These are phyloP conservation scores for Propithecus deckenii DNA, from an alignment of 2,797 vertebrate species.

Conservation along the genomic window DNA sequence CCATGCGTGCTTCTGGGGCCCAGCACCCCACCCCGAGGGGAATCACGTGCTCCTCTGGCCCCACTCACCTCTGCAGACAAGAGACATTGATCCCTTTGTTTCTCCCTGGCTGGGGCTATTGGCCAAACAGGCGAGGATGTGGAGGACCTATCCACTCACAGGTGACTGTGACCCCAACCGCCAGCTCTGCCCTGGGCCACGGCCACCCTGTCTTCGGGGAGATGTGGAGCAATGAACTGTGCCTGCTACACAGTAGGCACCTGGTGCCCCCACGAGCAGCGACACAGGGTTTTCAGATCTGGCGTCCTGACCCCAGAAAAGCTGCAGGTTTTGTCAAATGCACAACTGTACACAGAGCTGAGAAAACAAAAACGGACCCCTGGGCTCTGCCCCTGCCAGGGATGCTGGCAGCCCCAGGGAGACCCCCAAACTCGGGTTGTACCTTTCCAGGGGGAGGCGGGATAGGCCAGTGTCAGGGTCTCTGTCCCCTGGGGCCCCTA, in stretches of 20 bases:
- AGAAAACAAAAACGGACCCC: background rate
- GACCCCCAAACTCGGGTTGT: too few relatives aligned
- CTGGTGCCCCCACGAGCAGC: background rate
- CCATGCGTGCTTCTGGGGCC: fast-evolving
- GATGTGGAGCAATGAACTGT: fast-evolving
- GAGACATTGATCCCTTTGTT: background rate
- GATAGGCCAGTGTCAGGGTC: background rate
- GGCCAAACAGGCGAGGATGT: background rate
- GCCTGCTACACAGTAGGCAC: background rate
- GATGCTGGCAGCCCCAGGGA: background rate
- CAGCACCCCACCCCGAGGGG: background rate
- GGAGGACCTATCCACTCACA: fast-evolving
- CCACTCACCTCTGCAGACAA: fast-evolving
- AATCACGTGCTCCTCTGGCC: background rate
- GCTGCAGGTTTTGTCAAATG: background rate
- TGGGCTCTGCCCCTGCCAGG: background rate
- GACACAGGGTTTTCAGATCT: background rate
- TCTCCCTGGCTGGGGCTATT: background rate
- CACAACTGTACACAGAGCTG: background rate
- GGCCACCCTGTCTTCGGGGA: background rate
- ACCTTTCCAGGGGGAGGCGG: background rate
- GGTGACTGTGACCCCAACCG: background rate
- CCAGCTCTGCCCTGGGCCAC: background rate
- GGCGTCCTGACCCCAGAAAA: background rate
- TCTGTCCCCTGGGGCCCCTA: too few relatives aligned